Percentiles rank a stretch among this genome's conserved stretches.
These are phyloP conservation scores for Dioctria rufipes DNA, from an alignment of 2,888 invertebrate genomes.

Conservation along the genomic window DNA sequence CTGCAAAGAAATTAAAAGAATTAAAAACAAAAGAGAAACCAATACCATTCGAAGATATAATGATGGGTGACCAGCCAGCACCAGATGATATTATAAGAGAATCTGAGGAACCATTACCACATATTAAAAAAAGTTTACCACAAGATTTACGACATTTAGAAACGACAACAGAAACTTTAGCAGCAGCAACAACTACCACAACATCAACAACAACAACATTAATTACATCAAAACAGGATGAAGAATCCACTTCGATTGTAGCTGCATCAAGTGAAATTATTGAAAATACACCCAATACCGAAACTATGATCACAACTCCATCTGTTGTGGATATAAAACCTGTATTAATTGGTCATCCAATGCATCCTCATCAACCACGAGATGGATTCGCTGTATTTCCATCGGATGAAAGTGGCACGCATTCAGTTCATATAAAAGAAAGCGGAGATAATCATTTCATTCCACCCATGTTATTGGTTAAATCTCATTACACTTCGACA, in stretches of 20 bases:
- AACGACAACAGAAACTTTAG: slow-evolving; percentile 44
- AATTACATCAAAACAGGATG: slow-evolving; percentile 52
- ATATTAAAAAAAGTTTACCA: slow-evolving; percentile 67
- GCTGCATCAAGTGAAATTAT: slow-evolving; percentile 20
- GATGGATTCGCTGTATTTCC: neutral
- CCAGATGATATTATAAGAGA: slow-evolving; percentile 64
- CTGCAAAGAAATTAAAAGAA: slow-evolving; percentile 56
- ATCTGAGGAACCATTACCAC: slow-evolving; percentile 63
- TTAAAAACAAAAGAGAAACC: slow-evolving; percentile 57
- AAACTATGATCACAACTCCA: slow-evolving; percentile 49
- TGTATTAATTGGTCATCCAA: slow-evolving; percentile 67
- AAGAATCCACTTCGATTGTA: slow-evolving; percentile 19
- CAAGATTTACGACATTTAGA: slow-evolving; percentile 64
- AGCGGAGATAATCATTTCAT: slow-evolving; percentile 70
- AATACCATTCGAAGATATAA: slow-evolving; percentile 65
- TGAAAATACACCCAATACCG: slow-evolving; percentile 42
- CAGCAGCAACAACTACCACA: slow-evolving; percentile 56
- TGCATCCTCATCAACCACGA: slow-evolving; percentile 67
- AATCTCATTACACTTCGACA: slow-evolving; percentile 70
- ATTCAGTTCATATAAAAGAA: slow-evolving; percentile 63
- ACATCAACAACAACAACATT: no score
- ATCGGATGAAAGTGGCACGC: slow-evolving; percentile 36
- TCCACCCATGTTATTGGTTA: slow-evolving; percentile 71
- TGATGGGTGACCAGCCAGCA: slow-evolving; percentile 70
- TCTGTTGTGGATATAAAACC: slow-evolving; percentile 56